A percentile compares a stretch with the other conserved stretches of the same genome.
Conservation (phyloP, 1,140 invertebrate species). For the Drosophila orosa region DNA sequence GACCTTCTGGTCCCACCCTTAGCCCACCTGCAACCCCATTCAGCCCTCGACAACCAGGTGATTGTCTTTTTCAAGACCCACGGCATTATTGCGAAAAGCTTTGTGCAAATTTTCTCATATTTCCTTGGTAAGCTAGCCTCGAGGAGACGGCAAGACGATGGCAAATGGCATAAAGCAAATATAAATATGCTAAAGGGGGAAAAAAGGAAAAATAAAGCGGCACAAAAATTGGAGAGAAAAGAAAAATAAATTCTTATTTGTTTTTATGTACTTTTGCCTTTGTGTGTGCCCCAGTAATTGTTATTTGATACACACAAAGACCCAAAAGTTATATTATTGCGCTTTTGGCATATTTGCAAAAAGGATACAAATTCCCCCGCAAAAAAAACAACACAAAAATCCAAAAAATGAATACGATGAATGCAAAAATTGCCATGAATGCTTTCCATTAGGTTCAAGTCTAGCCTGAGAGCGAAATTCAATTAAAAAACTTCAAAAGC, state of each 20-base stretch:
- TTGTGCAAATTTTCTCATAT: conserved; percentile 54
- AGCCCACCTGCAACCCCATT: conserved; percentile 7
- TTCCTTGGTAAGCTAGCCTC: conserved; percentile 28
- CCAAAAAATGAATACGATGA: not conserved
- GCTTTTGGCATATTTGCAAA: conserved; percentile 27
- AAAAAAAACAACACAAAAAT: not conserved
- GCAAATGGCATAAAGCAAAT: conserved; percentile 43
- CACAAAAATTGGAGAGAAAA: conserved; percentile 6
- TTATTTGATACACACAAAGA: conserved; percentile 49
- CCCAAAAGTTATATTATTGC: conserved; percentile 34
- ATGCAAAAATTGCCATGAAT: conserved; percentile 2
- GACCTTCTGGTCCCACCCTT: no score
- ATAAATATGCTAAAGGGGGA: conserved; percentile 36
- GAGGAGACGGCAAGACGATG: conserved; percentile 22
- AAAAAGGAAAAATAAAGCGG: not conserved
- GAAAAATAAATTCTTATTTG: conserved; percentile 37
- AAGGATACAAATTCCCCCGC: conserved; percentile 1
- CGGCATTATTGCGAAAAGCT: conserved; percentile 50
- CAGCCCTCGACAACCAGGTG: conserved; percentile 34
- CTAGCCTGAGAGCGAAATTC: conserved; percentile 31
- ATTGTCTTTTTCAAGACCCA: conserved; percentile 46
- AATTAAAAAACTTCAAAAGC: conserved; percentile 47
- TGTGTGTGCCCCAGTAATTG: conserved; percentile 23
- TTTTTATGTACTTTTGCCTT: conserved; percentile 12
- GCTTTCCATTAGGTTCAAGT: not conserved